Percentiles rank a stretch among this genome's conserved stretches.
Conservation (phyloP, 2,888 invertebrate species). For the Byasa hedistus region DNA sequence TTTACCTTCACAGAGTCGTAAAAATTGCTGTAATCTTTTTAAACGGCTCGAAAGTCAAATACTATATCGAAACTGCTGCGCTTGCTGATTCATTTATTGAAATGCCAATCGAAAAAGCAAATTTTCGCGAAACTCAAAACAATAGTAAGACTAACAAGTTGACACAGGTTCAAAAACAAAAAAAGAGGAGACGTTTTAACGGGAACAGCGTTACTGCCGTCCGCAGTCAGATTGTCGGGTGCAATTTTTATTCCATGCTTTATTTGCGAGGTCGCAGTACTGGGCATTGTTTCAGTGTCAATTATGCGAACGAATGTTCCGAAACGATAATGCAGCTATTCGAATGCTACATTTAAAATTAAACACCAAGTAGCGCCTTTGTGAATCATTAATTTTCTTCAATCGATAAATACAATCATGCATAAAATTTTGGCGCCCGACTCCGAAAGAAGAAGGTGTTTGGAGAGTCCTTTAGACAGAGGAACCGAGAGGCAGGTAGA, state of each 20-base stretch:
- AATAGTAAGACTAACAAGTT: conserved; percentile 27
- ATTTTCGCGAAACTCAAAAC: conserved; percentile 14
- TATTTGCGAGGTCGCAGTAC: conserved; percentile 18
- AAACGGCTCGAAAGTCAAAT: no score
- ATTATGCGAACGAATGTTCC: conserved; percentile 23
- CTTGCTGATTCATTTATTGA: no score
- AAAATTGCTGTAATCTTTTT: no score
- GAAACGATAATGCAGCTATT: conserved; percentile 19
- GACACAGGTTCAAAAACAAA: conserved; percentile 11
- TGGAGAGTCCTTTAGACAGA: no score
- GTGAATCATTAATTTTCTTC: no score
- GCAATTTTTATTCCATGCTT: conserved; percentile 29
- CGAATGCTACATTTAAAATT: conserved; percentile 19
- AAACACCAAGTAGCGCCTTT: not conserved
- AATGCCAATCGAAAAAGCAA: not conserved
- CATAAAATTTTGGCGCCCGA: no score
- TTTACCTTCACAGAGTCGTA: no score
- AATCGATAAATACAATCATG: no score
- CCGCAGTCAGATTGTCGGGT: conserved; percentile 25
- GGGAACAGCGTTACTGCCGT: conserved; percentile 22
- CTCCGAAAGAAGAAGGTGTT: no score
- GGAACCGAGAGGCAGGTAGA: no score
- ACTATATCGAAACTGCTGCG: no score
- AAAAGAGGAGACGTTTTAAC: conserved; percentile 10
- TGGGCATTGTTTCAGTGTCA: conserved; percentile 25